Evolutionary conservation across 1,140 invertebrate genomes (phyloP).

Genomic region (Tetranychus cinnabarinus): DNA sequence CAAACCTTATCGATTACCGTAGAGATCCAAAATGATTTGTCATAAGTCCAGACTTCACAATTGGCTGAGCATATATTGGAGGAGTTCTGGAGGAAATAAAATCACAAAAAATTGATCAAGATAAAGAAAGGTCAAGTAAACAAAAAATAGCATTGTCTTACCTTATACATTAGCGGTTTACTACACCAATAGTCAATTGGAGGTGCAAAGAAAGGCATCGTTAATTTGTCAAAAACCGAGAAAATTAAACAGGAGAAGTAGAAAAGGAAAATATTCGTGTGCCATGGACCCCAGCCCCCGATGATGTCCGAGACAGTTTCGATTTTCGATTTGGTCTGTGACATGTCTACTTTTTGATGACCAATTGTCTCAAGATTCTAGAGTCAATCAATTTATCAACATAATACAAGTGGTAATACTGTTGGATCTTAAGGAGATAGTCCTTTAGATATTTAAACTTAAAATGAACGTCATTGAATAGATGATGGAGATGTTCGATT

Average conservation of each 20-base stretch:
- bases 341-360: background rate
- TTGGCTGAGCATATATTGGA: background rate
- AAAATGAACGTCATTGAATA: too few species aligned
- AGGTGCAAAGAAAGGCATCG: background rate
- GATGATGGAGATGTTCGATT: too few species aligned
- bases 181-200: constrained; percentile 2
- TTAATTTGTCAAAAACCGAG: background rate
- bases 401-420: too few species aligned
- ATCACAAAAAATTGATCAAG: too few species aligned
- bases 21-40: constrained; percentile 7
- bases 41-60: constrained; percentile 10
- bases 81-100: background rate
- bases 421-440: too few species aligned
- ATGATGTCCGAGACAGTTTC: background rate
- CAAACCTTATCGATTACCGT: constrained; percentile 11
- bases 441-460: too few species aligned
- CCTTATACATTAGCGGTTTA: background rate
- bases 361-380: background rate
- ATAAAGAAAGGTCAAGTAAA: background rate
- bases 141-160: background rate
- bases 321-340: background rate
- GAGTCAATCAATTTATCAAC: background rate
- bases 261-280: background rate
- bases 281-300: background rate
- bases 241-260: background rate